Base-by-base conservation (phyloP, 2,888 invertebrate genomes). In the Dimorphilus gyrociliatus region DNA sequence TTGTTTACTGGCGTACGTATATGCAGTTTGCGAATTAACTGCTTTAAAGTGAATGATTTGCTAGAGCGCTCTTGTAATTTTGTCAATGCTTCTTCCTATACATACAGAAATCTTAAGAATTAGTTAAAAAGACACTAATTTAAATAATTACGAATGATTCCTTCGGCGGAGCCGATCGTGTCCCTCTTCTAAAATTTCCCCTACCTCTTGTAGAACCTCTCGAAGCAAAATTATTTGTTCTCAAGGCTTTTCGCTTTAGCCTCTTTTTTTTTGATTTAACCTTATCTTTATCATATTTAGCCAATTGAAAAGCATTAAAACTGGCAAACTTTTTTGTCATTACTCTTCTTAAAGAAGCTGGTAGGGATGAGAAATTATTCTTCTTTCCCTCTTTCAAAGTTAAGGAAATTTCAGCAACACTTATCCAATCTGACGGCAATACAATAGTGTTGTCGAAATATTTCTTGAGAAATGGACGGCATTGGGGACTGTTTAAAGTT, bases 361-460 rank as follows among this genome's bases (percentile, higher is more conserved):
- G 64, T 10, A 65, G 37, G 4, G 55, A 42, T 3, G 59, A 57
- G 25, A 44, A 46, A 21, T 3, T 21, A 16, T 16, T 13, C 30
- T 30, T 15, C 12, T 27, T 23, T 4, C 14, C 24, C 3, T 8
- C 4, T 32, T 16, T n/a, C 12, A 19, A 17, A 19, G 16, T 7
- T 14, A 15, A 33, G 8, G 6, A 8, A 33, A 13, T 6, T 34
- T 64, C 61, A 18, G 64, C 64, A 12, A 66, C 64, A 39, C 64
- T 63, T 18, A 65, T 60, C 65, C 65, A 67, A 44, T 66, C 66
- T 3, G 65, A 59, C n/a, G 66, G 66, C 32, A 66, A 44, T 31
- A 45, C 41, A 25, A 66, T 50, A 10, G 53, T 41, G 5, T 43
- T 35, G 29, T 38, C 42, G 45, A 53, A 67, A 41, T 66, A 66